Evolutionary conservation across 2,888 invertebrate genomes (phyloP).

Genomic region (Aphidoletes aphidimyza): DNA sequence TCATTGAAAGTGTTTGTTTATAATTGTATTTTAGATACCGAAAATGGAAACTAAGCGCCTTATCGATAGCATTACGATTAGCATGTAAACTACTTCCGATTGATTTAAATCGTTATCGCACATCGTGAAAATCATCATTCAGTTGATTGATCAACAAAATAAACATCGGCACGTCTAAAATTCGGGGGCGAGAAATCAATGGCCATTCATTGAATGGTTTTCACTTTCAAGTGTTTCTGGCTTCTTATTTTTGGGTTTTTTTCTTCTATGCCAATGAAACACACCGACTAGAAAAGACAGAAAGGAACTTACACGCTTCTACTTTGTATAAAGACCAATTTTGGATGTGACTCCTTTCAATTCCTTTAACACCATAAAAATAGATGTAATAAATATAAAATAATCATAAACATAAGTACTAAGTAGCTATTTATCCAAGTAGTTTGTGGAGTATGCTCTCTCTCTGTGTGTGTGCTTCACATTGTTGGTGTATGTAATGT

Average conservation of each 20-base stretch:
- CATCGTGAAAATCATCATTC: slow-evolving; percentile 43
- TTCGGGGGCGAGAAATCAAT: background rate
- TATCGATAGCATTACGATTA: background rate
- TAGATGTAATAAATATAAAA: slow-evolving; percentile 51
- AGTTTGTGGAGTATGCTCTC: slow-evolving; percentile 33
- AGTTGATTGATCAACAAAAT: background rate
- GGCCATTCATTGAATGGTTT: background rate
- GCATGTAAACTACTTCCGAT: background rate
- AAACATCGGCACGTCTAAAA: background rate
- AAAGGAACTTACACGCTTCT: background rate
- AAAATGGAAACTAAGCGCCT: background rate
- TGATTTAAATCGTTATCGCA: slow-evolving; percentile 7
- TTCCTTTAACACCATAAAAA: slow-evolving; percentile 51
- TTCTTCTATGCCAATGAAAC: too few relatives aligned
- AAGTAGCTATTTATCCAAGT: slow-evolving; percentile 49
- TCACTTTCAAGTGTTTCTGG: background rate
- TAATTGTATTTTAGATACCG: background rate
- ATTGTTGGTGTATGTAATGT: background rate
- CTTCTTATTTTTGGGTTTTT: too few relatives aligned
- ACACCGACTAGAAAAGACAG: background rate
- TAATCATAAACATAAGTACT: slow-evolving; percentile 51
- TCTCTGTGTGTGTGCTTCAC: background rate
- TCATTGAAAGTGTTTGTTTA: slow-evolving; percentile 40
- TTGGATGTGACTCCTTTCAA: slow-evolving; percentile 27
- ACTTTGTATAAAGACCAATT: background rate